phyloP scores from a whole-genome alignment of 2,797 vertebrate species.

The Chaunax sp. region DNA sequence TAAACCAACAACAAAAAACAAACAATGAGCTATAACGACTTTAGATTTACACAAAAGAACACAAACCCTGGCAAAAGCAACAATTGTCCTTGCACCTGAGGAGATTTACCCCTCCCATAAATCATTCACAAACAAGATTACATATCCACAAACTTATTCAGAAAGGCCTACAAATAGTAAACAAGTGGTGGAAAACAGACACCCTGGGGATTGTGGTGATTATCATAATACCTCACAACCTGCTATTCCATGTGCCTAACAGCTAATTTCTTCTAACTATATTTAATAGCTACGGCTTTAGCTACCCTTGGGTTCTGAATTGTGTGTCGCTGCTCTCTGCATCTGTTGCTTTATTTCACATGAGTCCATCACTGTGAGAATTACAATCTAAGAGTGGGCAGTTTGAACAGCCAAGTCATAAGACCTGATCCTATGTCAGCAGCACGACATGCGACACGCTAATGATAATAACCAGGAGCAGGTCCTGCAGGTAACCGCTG shows the following conservation, averaged over 20 bases:
- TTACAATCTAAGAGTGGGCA: constrained; percentile 60
- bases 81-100: constrained; percentile 55
- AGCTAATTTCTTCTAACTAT: constrained; percentile 76
- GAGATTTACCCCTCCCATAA: constrained; percentile 54
- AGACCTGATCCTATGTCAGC: constrained; percentile 64
- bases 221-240: constrained; percentile 76
- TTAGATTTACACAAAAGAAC: constrained; percentile 44
- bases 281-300: constrained; percentile 75
- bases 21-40: constrained; percentile 55
- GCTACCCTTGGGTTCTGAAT: constrained; percentile 69
- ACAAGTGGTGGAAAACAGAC: constrained; percentile 56
- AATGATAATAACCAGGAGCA: constrained; percentile 71
- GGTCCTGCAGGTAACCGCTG: constrained; percentile 79
- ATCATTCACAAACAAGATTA: constrained; percentile 59
- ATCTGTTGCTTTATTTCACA: constrained; percentile 80
- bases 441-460: constrained; percentile 54
- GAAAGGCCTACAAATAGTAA: constrained; percentile 64
- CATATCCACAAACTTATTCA: constrained; percentile 47
- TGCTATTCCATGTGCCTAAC: constrained; percentile 68
- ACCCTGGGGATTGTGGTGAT: constrained; percentile 69
- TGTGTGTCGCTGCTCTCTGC: constrained; percentile 66
- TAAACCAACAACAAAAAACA: constrained; percentile 29
- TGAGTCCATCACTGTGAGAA: constrained; percentile 69
- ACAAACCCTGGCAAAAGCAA: constrained; percentile 42
- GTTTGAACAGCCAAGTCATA: constrained; percentile 56